These are phyloP conservation scores for Sipha maydis DNA, from an alignment of 2,888 invertebrate species.

Conservation along the genomic window DNA sequence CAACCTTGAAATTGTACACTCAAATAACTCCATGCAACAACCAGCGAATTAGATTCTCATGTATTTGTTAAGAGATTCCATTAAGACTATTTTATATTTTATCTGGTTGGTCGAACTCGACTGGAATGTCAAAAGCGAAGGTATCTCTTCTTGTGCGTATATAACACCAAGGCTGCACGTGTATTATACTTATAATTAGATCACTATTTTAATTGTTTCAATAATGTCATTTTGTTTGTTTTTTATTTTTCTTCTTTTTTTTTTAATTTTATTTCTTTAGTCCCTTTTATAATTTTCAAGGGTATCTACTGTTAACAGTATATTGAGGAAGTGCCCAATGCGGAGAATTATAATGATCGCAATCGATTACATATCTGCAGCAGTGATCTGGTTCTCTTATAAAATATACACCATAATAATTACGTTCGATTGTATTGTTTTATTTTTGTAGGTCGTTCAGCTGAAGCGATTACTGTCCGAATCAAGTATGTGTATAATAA, in stretches of 20 bases:
- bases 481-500: too few species aligned
- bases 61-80: not conserved
- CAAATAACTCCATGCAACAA: too few species aligned
- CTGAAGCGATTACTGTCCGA: too few species aligned
- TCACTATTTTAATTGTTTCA: slow-evolving; percentile 45
- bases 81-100: not conserved
- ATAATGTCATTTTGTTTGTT: not conserved
- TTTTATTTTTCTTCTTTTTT: slow-evolving; percentile 27
- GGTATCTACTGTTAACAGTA: not conserved
- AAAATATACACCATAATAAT: not conserved
- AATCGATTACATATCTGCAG: slow-evolving; percentile 3
- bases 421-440: not conserved
- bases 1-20: too few species aligned
- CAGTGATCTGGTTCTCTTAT: slow-evolving; percentile 1
- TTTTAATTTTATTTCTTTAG: slow-evolving; percentile 31
- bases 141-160: slow-evolving; percentile 18
- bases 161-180: not conserved
- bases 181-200: slow-evolving; percentile 9
- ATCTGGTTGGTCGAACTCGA: slow-evolving; percentile 7
- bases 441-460: not conserved
- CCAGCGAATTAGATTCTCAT: not conserved
- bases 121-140: slow-evolving; percentile 24
- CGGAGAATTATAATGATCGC: not conserved
- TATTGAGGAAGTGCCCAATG: slow-evolving; percentile 39
- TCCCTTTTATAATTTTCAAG: slow-evolving; percentile 36